These are phyloP conservation scores for Phalloptychus januarius DNA, from an alignment of 2,797 vertebrate species.

Conservation along the genomic window DNA sequence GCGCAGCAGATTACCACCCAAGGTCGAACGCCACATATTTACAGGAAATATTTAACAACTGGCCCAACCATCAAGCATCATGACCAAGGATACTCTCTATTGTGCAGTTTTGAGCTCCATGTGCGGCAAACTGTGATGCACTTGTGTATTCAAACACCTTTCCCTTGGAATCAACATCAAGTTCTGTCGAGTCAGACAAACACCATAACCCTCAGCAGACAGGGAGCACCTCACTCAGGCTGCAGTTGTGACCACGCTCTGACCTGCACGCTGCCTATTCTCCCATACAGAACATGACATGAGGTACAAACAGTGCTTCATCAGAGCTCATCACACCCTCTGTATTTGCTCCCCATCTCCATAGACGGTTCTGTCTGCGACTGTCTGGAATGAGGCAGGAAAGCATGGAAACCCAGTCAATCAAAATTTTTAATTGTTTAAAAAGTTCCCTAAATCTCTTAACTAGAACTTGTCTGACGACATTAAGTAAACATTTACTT, in stretches of 20 bases:
- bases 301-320: not conserved
- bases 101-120: not conserved
- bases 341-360: not conserved
- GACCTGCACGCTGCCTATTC: not conserved
- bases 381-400: not conserved
- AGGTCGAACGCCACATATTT: slow-evolving; percentile 39
- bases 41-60: slow-evolving; percentile 5
- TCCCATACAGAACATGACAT: not conserved
- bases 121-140: not conserved
- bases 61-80: not conserved
- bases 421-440: not conserved
- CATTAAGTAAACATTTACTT: too few relatives aligned
- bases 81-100: not conserved
- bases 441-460: too few relatives aligned
- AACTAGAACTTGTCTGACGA: too few relatives aligned
- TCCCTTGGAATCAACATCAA: not conserved
- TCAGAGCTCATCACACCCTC: not conserved
- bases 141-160: not conserved
- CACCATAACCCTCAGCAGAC: not conserved
- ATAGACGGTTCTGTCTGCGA: not conserved
- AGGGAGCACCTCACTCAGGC: not conserved
- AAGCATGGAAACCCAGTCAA: not conserved
- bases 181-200: not conserved
- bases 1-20: slow-evolving; percentile 39
- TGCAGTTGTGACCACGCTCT: not conserved